These are phyloP conservation scores for Eucidaris tribuloides DNA, from an alignment of 35 echinoderm and acorn worm species.

Conservation along the genomic window DNA sequence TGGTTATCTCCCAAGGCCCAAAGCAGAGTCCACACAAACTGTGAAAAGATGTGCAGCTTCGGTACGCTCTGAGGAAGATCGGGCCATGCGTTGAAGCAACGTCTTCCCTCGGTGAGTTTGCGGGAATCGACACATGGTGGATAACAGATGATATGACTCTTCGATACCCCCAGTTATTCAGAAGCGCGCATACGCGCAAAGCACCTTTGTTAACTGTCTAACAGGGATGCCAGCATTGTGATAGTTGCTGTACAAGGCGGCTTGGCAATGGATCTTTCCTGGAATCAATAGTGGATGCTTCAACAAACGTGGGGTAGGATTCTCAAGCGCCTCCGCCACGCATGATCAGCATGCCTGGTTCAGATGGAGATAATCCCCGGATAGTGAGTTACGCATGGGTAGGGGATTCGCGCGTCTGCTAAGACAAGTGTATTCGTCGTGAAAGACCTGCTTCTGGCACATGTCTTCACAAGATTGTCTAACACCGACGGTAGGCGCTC, in stretches of 20 bases:
- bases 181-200: not conserved
- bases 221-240: slow-evolving; percentile 31
- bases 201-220: slow-evolving; percentile 22
- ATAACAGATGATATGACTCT: slow-evolving; percentile 30
- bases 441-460: not conserved
- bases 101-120: slow-evolving; percentile 29
- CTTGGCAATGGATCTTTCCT: not conserved
- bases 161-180: slow-evolving; percentile 34
- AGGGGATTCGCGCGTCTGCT: not conserved
- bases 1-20: slow-evolving; percentile 45
- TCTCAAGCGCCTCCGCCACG: not conserved
- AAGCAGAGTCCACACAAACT: slow-evolving; percentile 58
- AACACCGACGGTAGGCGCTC: not conserved
- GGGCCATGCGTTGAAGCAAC: slow-evolving; percentile 34
- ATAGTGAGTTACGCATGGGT: not conserved
- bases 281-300: too few species aligned
- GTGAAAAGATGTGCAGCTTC: slow-evolving; percentile 52
- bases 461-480: not conserved
- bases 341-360: not conserved
- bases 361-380: not conserved
- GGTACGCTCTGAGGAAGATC: slow-evolving; percentile 47
- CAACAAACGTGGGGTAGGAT: not conserved
- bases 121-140: slow-evolving; percentile 37
- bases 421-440: too few species aligned
- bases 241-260: slow-evolving; percentile 21